These are phyloP conservation scores for Hypomecis punctinalis DNA, from an alignment of 2,888 invertebrate genomes.

Conservation along the genomic window DNA sequence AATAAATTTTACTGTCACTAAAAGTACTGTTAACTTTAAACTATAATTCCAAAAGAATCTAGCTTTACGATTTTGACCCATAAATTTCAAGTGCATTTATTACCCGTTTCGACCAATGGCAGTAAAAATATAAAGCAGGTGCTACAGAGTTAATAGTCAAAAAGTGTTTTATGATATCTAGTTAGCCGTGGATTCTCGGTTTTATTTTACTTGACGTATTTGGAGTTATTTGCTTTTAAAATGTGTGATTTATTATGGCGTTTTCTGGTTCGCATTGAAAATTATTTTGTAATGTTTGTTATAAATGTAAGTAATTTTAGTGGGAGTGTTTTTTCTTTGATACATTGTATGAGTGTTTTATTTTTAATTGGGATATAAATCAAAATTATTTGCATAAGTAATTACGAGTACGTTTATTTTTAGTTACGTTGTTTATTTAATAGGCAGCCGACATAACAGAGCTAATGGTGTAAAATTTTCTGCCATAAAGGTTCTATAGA, in stretches of 20 bases:
- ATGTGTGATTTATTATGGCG: slow-evolving; percentile 7
- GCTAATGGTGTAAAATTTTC: too few species aligned
- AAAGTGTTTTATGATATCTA: slow-evolving; percentile 22
- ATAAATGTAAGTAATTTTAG: not conserved
- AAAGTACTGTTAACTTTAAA: slow-evolving; percentile 8
- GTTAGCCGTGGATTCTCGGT: slow-evolving; percentile 22
- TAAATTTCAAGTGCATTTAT: slow-evolving; percentile 21
- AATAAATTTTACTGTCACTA: slow-evolving; percentile 6
- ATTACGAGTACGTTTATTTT: too few species aligned
- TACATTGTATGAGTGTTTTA: too few species aligned
- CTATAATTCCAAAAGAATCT: slow-evolving; percentile 3
- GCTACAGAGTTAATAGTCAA: slow-evolving; percentile 17
- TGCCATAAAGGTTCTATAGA: too few species aligned
- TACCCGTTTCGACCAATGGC: slow-evolving; percentile 7
- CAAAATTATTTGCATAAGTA: too few species aligned
- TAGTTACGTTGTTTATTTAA: too few species aligned
- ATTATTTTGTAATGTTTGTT: not conserved
- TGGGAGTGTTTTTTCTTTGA: too few species aligned
- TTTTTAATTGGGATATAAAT: too few species aligned
- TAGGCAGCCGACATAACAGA: too few species aligned
- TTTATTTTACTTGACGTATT: slow-evolving; percentile 21
- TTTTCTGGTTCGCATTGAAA: slow-evolving; percentile 12
- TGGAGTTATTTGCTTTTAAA: slow-evolving; percentile 18
- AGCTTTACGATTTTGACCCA: slow-evolving; percentile 18
- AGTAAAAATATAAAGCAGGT: slow-evolving; percentile 28